Conservation (phyloP, 2,113 vertebrate species). For the Zosterops borbonicus region DNA sequence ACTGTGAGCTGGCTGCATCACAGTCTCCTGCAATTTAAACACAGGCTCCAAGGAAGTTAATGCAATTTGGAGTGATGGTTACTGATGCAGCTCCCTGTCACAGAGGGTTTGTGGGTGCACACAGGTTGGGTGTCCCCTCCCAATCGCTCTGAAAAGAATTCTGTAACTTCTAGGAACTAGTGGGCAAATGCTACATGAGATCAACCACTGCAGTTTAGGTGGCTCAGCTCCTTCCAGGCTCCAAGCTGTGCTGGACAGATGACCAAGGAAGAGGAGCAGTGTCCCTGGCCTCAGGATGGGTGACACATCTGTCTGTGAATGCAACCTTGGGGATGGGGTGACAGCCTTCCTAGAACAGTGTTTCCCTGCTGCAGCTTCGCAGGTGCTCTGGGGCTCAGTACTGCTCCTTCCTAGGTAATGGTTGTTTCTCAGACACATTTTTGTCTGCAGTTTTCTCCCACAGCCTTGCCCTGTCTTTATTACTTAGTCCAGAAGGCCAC, state of each 20-base stretch:
- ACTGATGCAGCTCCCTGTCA: not conserved
- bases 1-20: not conserved
- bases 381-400: not conserved
- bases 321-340: not conserved
- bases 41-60: not conserved
- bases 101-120: not conserved
- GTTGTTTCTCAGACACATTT: not conserved
- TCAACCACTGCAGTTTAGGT: slow-evolving; percentile 9
- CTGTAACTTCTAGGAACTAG: not conserved
- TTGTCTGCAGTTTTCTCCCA: not conserved
- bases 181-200: slow-evolving; percentile 50
- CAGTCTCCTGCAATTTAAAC: slow-evolving; percentile 5
- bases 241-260: not conserved
- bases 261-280: not conserved
- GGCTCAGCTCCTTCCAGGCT: not conserved
- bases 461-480: not conserved
- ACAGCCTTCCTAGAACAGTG: not conserved
- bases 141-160: slow-evolving; percentile 40
- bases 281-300: not conserved
- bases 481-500: not conserved
- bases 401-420: not conserved
- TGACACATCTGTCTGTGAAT: not conserved
- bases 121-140: not conserved
- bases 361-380: not conserved
- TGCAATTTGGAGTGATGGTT: not conserved